Percentiles rank a stretch among this genome's conserved stretches.
Evolutionary conservation across 2,113 vertebrate species (phyloP).

Genomic region (Castor canadensis): DNA sequence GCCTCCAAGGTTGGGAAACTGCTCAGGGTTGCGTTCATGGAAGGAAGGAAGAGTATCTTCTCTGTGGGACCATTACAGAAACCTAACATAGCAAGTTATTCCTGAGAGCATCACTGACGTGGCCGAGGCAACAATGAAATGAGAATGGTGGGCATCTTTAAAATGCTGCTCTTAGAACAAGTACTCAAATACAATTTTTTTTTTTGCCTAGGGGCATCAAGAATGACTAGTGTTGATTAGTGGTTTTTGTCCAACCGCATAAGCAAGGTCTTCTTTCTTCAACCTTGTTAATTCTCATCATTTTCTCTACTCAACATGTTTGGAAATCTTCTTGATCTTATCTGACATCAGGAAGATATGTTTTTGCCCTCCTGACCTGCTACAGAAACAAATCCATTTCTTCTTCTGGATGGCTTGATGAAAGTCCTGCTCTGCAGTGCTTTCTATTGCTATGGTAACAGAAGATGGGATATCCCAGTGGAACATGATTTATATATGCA

Average conservation of each 20-base stretch:
- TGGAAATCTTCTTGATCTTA: conserved; percentile 45
- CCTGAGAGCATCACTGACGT: neutral
- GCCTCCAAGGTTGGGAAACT: neutral
- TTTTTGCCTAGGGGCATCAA: conserved; percentile 19
- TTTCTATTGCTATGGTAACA: conserved; percentile 76
- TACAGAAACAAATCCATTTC: conserved; percentile 69
- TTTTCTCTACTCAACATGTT: neutral
- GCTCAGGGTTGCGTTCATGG: neutral
- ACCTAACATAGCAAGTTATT: neutral
- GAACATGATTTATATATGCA: conserved; percentile 52
- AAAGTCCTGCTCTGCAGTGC: conserved; percentile 62
- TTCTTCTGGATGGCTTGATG: conserved; percentile 37
- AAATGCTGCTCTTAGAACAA: conserved; percentile 17
- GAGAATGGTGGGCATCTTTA: neutral
- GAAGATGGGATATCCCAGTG: conserved; percentile 65
- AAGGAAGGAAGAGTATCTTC: neutral
- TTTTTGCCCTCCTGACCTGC: conserved; percentile 26
- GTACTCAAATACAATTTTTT: conserved; percentile 11
- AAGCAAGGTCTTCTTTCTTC: conserved; percentile 13
- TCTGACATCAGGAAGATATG: conserved; percentile 50
- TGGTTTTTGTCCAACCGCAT: neutral
- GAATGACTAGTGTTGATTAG: conserved; percentile 1
- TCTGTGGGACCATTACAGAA: neutral
- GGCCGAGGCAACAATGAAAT: conserved; percentile 25
- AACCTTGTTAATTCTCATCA: conserved; percentile 18